Percentiles rank a stretch among this genome's conserved stretches.
Conservation (phyloP, 2,888 invertebrate species). For the Drosophila longiperda region DNA sequence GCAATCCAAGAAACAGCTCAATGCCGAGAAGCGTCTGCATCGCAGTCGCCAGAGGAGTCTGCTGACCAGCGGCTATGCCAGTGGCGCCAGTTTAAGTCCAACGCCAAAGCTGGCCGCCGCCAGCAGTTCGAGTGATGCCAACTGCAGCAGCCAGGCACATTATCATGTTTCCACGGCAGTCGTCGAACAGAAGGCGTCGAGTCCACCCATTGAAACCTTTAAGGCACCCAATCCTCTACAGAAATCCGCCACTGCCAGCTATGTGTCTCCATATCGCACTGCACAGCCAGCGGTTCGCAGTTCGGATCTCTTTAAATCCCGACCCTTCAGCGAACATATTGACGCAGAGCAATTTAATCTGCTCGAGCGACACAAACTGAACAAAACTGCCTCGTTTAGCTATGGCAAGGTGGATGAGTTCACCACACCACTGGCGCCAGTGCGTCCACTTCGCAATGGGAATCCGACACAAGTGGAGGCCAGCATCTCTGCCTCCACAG, state of each 20-base stretch:
- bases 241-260: slow-evolving; percentile 74
- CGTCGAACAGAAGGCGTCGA: slow-evolving; percentile 36
- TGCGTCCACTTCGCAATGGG: slow-evolving; percentile 41
- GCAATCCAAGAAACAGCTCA: slow-evolving; percentile 88
- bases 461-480: slow-evolving; percentile 23
- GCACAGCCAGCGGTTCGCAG: slow-evolving; percentile 55
- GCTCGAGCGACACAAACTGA: slow-evolving; percentile 79
- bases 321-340: slow-evolving; percentile 83
- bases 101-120: slow-evolving; percentile 83
- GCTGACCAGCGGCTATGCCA: slow-evolving; percentile 82
- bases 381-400: slow-evolving; percentile 84
- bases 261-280: slow-evolving; percentile 77
- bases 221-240: slow-evolving; percentile 70
- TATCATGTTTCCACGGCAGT: slow-evolving; percentile 82
- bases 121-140: slow-evolving; percentile 75
- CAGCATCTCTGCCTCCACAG: slow-evolving; percentile 83
- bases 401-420: slow-evolving; percentile 59
- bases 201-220: slow-evolving; percentile 39
- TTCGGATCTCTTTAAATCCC: slow-evolving; percentile 73
- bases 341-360: slow-evolving; percentile 71
- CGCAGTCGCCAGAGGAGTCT: slow-evolving; percentile 86
- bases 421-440: slow-evolving; percentile 48
- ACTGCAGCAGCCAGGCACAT: slow-evolving; percentile 83
- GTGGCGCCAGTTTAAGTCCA: slow-evolving; percentile 82
- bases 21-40: slow-evolving; percentile 87